These are phyloP conservation scores for Drosophila nannoptera DNA, from an alignment of 1,140 invertebrate species.

Conservation along the genomic window DNA sequence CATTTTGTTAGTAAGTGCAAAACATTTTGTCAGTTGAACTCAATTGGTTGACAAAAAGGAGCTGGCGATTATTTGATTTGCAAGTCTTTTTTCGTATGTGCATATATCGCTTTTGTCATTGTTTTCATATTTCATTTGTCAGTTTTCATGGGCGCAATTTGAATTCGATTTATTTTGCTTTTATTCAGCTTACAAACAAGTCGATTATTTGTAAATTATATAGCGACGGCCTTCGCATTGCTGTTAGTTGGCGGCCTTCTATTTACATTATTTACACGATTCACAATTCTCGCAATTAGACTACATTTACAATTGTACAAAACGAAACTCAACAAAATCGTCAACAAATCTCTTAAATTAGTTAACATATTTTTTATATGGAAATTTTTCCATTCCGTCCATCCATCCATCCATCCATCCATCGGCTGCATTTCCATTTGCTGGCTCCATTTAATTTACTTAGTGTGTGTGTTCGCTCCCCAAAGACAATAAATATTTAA, in stretches of 20 bases:
- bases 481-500: constrained; percentile 70
- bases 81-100: constrained; percentile 5
- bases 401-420: constrained; percentile 6
- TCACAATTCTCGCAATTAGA: constrained; percentile 53
- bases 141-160: constrained; percentile 49
- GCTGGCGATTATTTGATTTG: constrained; percentile 32
- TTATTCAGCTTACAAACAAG: constrained; percentile 59
- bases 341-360: constrained; percentile 70
- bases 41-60: background rate
- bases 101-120: too few species aligned
- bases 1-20: constrained; percentile 39
- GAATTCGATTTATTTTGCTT: constrained; percentile 62
- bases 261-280: constrained; percentile 74
- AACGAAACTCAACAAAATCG: constrained; percentile 72
- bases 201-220: constrained; percentile 73
- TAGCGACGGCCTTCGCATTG: constrained; percentile 47
- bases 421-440: constrained; percentile 10
- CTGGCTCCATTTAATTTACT: constrained; percentile 52
- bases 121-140: constrained; percentile 18
- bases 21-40: constrained; percentile 50
- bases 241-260: constrained; percentile 53
- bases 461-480: constrained; percentile 53
- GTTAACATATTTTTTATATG: constrained; percentile 41
- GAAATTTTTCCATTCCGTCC: constrained; percentile 33
- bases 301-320: constrained; percentile 57